These are phyloP conservation scores for Saccostrea cuccullata DNA, from an alignment of 1,140 invertebrate species.

Conservation along the genomic window DNA sequence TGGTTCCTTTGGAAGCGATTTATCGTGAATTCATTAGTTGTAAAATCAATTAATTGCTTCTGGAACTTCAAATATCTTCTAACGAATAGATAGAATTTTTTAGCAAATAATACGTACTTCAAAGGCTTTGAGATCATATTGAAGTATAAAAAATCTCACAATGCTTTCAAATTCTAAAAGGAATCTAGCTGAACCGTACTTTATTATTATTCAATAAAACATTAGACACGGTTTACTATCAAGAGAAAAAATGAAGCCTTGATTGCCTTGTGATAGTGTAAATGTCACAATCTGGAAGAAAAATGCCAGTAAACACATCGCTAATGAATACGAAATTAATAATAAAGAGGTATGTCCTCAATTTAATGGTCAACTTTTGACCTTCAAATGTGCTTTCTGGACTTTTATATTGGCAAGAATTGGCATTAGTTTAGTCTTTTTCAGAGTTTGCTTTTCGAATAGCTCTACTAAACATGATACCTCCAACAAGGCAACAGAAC, in stretches of 20 bases:
- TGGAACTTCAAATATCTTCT: not conserved
- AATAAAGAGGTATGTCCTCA: not conserved
- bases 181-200: not conserved
- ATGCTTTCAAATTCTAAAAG: not conserved
- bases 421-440: no score
- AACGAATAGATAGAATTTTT: not conserved
- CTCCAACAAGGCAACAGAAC: no score
- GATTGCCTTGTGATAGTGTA: not conserved
- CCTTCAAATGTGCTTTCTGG: no score
- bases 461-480: no score
- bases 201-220: slow-evolving; percentile 1
- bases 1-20: not conserved
- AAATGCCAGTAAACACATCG: not conserved
- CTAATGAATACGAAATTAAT: not conserved
- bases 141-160: not conserved
- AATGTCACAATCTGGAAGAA: not conserved
- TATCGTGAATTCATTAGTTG: not conserved
- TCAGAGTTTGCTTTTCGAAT: no score
- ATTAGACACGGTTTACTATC: not conserved
- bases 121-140: not conserved
- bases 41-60: slow-evolving; percentile 23
- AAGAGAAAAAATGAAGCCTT: not conserved
- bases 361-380: no score
- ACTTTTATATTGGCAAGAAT: no score
- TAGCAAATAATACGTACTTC: not conserved